Evolutionary conservation across 1,140 invertebrate genomes (phyloP).

Genomic region (Lethrus apterus): DNA sequence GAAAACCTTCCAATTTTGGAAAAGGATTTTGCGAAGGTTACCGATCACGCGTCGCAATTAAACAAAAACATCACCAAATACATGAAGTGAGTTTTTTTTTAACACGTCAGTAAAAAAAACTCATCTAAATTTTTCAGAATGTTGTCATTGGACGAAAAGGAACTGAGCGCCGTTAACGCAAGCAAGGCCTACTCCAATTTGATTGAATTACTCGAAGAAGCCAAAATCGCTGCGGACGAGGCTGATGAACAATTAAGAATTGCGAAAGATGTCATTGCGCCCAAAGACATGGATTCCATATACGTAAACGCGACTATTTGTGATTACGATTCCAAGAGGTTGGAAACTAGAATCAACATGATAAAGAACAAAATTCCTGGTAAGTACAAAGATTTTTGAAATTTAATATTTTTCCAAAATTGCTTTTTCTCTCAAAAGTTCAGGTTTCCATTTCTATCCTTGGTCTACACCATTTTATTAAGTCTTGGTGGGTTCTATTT

Average conservation of each 20-base stretch:
- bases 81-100: too few species aligned
- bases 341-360: slow-evolving; percentile 18
- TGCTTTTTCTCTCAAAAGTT: too few species aligned
- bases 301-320: slow-evolving; percentile 40
- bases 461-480: too few species aligned
- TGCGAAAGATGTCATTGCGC: slow-evolving; percentile 47
- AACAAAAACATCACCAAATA: too few species aligned
- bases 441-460: too few species aligned
- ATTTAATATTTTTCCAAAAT: too few species aligned
- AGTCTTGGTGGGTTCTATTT: too few species aligned
- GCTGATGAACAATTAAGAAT: slow-evolving; percentile 56
- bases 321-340: slow-evolving; percentile 27
- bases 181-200: slow-evolving; percentile 79
- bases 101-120: too few species aligned
- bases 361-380: slow-evolving; percentile 10
- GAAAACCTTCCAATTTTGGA: too few species aligned
- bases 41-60: too few species aligned
- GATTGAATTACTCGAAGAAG: slow-evolving; percentile 55
- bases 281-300: slow-evolving; percentile 42
- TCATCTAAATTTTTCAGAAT: slow-evolving; percentile 53
- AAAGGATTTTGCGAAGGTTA: too few species aligned
- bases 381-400: too few species aligned
- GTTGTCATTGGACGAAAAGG: slow-evolving; percentile 60
- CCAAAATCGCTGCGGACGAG: slow-evolving; percentile 54
- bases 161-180: slow-evolving; percentile 64